phyloP scores from a whole-genome alignment of 2,113 vertebrate genomes.

The Tragelaphus scriptus region DNA sequence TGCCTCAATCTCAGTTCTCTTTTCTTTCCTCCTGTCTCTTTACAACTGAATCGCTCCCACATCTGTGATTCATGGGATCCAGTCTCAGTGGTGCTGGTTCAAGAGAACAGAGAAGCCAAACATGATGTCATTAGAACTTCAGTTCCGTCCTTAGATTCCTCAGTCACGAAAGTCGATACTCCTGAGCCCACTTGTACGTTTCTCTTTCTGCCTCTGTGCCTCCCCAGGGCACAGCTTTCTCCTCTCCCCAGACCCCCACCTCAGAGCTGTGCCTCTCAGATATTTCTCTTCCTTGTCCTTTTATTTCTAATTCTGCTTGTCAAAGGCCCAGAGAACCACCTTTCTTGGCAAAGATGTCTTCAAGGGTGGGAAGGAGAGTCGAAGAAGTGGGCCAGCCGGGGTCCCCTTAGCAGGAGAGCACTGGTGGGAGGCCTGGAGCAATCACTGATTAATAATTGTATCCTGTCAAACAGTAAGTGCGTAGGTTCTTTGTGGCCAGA shows the following conservation, averaged over 20 bases:
- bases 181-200: background rate
- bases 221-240: background rate
- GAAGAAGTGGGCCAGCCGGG: background rate
- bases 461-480: background rate
- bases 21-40: background rate
- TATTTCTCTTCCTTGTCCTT: background rate
- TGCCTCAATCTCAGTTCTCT: accelerated
- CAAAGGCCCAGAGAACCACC: background rate
- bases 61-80: background rate
- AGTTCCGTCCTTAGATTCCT: background rate
- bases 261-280: background rate
- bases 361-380: background rate
- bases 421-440: background rate
- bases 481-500: background rate
- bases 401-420: background rate
- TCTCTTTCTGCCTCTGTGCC: background rate
- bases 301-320: background rate
- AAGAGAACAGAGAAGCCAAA: conserved; percentile 2
- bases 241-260: background rate
- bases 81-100: background rate
- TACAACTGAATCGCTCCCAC: background rate
- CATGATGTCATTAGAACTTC: background rate
- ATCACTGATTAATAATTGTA: background rate
- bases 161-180: background rate
- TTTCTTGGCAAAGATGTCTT: background rate